Conservation (phyloP, 2,888 invertebrate species). For the Apodemia mormo region DNA sequence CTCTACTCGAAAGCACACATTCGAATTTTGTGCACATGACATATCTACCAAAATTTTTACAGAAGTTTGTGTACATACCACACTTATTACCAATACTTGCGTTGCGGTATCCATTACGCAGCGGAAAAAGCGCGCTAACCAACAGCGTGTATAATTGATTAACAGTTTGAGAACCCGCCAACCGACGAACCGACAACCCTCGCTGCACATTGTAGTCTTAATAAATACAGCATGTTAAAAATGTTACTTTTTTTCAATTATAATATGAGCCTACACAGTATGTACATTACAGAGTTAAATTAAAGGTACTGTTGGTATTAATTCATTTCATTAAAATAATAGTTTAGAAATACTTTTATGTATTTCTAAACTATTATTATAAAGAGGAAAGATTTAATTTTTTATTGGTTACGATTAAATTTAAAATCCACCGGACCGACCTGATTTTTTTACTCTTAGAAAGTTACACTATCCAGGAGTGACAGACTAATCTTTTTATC, state of each 20-base stretch:
- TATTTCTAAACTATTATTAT: too few species aligned
- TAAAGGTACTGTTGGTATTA: too few species aligned
- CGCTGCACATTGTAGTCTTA: slow-evolving; percentile 50
- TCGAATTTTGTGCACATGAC: not conserved
- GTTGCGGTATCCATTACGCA: slow-evolving; percentile 72
- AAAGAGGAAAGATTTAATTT: too few species aligned
- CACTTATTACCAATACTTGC: slow-evolving; percentile 56
- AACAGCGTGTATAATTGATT: slow-evolving; percentile 76
- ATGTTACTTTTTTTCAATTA: slow-evolving; percentile 30
- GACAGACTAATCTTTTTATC: too few species aligned
- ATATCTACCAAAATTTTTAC: not conserved
- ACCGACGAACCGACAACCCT: slow-evolving; percentile 42
- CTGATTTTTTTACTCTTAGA: too few species aligned
- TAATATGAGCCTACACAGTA: too few species aligned
- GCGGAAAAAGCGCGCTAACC: slow-evolving; percentile 68
- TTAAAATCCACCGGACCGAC: too few species aligned
- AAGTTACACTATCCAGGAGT: too few species aligned
- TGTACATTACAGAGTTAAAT: too few species aligned
- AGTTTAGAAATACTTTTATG: too few species aligned
- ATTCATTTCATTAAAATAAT: too few species aligned
- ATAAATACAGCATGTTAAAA: slow-evolving; percentile 45
- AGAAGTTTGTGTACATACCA: slow-evolving; percentile 37
- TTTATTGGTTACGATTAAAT: too few species aligned
- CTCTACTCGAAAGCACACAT: not conserved
- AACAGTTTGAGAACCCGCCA: slow-evolving; percentile 68